Conservation (phyloP, 1,140 invertebrate genomes). For the Zaprionus lachaisei region DNA sequence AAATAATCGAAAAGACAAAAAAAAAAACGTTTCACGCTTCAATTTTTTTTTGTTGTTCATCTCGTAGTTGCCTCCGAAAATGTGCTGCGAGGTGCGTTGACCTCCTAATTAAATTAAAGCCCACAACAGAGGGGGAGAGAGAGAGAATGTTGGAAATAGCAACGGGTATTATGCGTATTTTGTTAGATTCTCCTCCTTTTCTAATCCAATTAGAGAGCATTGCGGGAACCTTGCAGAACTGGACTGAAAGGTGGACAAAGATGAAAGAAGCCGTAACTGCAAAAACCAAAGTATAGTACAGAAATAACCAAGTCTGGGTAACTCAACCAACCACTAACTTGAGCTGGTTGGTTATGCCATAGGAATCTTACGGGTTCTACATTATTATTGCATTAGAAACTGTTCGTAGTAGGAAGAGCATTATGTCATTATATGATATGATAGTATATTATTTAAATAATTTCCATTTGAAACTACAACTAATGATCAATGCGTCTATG, state of each 20-base stretch:
- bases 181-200: conserved; percentile 48
- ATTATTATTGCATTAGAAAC: neutral
- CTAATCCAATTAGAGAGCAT: conserved; percentile 61
- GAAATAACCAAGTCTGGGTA: conserved; percentile 28
- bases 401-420: neutral
- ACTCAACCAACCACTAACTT: neutral
- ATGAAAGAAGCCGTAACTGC: conserved; percentile 42
- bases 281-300: conserved; percentile 45
- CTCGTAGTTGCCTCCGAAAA: conserved; percentile 23
- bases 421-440: neutral
- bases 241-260: neutral
- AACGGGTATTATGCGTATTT: conserved; percentile 61
- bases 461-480: conserved; percentile 2
- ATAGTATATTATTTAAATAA: conserved; percentile 1
- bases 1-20: neutral
- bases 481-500: conserved; percentile 28
- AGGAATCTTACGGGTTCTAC: conserved; percentile 7
- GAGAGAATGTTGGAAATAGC: conserved; percentile 42
- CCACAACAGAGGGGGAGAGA: conserved; percentile 33
- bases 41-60: conserved; percentile 5
- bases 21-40: conserved; percentile 40
- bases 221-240: conserved; percentile 53
- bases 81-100: conserved; percentile 43
- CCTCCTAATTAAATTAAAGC: conserved; percentile 64
- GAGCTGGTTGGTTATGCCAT: conserved; percentile 19